Base-by-base conservation (phyloP, 2,113 vertebrate genomes). In the Tyrannus savana region DNA sequence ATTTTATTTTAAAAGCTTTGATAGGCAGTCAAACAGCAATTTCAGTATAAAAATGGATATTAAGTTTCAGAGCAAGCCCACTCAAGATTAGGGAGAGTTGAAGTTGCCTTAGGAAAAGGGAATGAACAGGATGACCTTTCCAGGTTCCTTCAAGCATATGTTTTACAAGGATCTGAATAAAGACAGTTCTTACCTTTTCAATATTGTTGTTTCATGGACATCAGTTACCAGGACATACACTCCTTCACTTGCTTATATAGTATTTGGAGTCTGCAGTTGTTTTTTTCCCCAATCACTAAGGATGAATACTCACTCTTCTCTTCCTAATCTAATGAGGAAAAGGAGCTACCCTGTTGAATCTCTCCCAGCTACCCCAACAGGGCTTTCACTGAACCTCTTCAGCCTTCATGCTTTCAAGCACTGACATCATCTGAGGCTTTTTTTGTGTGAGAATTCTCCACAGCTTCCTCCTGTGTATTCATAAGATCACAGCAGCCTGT, bases 1-100 rank as follows among this genome's bases (percentile, higher is more conserved):
- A 92, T 91, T 95, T 97, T 96, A 89, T 92, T 95, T 96, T 87
- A 89, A 95, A 97, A 89, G 52, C 49, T 96, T 92, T 92, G 93
- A 95, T 95, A 94, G 84, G 91, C 96, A 93, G 93, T 93, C 82
- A 88, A 89, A 82, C 71, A 86, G 87, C 53, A 89, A 79, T 87
- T 91, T 89, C 66, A 82, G 91, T 75, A 87, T 39, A 69, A 95
- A 91, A 81, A 87, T 44, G 49, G 84, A 42, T 83, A 94, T 83
- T 91, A 86, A 86, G 27, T 86, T 91, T 91, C 63, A 95, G 78
- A 96, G 87, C 49, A 93, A 93, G 71, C 81, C 93, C 76, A 93
- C 91, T 90, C 84, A 93, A 41, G 60, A 41, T 91, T 74, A 93
- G 56, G 39, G 30, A 93, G 47, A 90, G 35, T 10, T 72, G 30